Conservation (phyloP, 2,888 invertebrate species). For the Rhagophthalmus giganteus region DNA sequence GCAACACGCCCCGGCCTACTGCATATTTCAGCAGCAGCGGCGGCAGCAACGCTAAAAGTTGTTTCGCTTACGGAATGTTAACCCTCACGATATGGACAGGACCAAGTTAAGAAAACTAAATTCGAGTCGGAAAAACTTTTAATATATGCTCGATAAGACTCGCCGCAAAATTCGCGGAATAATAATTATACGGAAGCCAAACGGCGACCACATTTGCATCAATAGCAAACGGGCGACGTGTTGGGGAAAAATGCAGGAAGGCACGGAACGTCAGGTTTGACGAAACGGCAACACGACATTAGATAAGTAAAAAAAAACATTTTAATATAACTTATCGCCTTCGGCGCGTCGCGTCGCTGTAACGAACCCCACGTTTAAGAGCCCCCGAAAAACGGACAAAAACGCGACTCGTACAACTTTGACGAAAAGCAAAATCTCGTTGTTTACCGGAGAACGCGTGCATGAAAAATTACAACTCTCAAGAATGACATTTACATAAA, state of each 20-base stretch:
- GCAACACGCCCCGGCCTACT: slow-evolving; percentile 24
- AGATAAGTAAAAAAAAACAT: too few species aligned
- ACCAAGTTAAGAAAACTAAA: slow-evolving; percentile 3
- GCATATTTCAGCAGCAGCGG: slow-evolving; percentile 31
- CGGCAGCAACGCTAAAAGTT: slow-evolving; percentile 11
- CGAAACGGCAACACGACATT: too few species aligned
- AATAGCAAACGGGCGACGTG: background rate
- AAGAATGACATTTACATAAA: background rate
- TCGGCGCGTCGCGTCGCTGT: too few species aligned
- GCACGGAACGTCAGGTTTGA: too few species aligned
- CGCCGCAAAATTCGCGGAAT: background rate
- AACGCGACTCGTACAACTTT: too few species aligned
- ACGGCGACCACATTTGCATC: background rate
- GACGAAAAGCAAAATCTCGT: background rate
- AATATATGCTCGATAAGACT: background rate
- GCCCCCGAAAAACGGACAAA: too few species aligned
- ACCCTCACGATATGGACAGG: slow-evolving; percentile 1
- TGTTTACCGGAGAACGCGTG: background rate
- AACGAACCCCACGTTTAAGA: too few species aligned
- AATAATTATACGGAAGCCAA: too few species aligned
- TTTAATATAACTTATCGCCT: too few species aligned
- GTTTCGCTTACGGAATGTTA: slow-evolving; percentile 20
- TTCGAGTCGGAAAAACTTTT: background rate
- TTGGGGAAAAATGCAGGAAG: too few species aligned
- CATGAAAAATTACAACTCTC: background rate